Conservation (phyloP, 1,140 invertebrate genomes). For the Carcinoscorpius rotundicauda region DNA sequence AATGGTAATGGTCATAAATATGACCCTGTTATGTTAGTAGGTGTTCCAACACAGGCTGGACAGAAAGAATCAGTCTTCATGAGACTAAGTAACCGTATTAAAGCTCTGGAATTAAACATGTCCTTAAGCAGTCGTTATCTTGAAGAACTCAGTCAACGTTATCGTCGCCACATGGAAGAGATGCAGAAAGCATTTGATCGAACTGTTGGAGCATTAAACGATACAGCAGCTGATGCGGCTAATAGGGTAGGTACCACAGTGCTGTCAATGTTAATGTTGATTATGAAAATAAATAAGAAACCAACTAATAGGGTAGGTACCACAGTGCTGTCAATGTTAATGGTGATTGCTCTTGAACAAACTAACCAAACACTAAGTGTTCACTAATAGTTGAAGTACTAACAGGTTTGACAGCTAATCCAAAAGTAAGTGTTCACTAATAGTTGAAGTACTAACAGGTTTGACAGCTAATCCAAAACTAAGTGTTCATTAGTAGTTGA, state of each 20-base stretch:
- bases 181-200: constrained; percentile 74
- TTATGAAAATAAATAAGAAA: too few relatives aligned
- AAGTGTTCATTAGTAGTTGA: too few relatives aligned
- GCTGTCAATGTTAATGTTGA: too few relatives aligned
- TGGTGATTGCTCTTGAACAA: too few relatives aligned
- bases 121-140: constrained; percentile 89
- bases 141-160: constrained; percentile 82
- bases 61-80: constrained; percentile 93
- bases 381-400: too few relatives aligned
- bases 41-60: constrained; percentile 30
- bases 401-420: too few relatives aligned
- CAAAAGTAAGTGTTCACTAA: too few relatives aligned
- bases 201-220: constrained; percentile 56
- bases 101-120: constrained; percentile 90
- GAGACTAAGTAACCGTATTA: constrained; percentile 86
- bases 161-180: constrained; percentile 93
- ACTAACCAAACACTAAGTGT: too few relatives aligned
- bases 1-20: constrained; percentile 3
- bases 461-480: too few relatives aligned
- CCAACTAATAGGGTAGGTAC: too few relatives aligned
- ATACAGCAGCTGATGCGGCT: constrained; percentile 47
- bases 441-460: too few relatives aligned
- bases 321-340: too few relatives aligned
- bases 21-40: constrained; percentile 8
- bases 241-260: constrained; percentile 42